A percentile compares a stretch with the other conserved stretches of the same genome.
These are phyloP conservation scores for Lithophane ornitopus DNA, from an alignment of 2,888 invertebrate genomes.

Conservation along the genomic window DNA sequence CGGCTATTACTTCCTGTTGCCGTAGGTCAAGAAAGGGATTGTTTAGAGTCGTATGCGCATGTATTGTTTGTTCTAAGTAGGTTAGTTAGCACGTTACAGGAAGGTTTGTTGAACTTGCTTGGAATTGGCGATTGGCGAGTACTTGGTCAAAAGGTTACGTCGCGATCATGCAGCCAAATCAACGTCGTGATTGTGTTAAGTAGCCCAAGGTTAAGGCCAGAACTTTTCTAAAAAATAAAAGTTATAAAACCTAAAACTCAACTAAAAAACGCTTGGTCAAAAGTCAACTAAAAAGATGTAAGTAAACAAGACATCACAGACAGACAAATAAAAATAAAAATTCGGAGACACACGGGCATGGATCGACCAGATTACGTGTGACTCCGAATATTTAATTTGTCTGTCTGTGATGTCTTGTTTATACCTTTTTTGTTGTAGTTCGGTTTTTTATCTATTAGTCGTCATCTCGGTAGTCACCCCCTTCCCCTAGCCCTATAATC, in stretches of 20 bases:
- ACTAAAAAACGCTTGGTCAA: too few species aligned
- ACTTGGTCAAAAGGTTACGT: slow-evolving; percentile 5
- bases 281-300: too few species aligned
- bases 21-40: slow-evolving; percentile 39
- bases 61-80: slow-evolving; percentile 13
- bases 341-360: too few species aligned
- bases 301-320: too few species aligned
- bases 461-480: background rate
- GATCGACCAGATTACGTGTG: too few species aligned
- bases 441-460: too few species aligned
- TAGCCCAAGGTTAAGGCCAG: background rate
- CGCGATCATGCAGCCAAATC: slow-evolving; percentile 5
- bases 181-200: background rate
- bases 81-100: slow-evolving; percentile 4
- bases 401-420: too few species aligned
- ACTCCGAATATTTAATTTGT: too few species aligned
- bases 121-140: background rate
- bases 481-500: background rate
- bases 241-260: too few species aligned
- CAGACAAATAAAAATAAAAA: too few species aligned
- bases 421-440: too few species aligned
- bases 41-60: slow-evolving; percentile 16
- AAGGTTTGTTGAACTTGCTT: slow-evolving; percentile 29
- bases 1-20: slow-evolving; percentile 16
- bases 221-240: background rate